Evolutionary conservation across 2,888 invertebrate genomes (phyloP), one percentile per base, ranked within the genome.

Genomic region (Mesoligia furuncula): DNA sequence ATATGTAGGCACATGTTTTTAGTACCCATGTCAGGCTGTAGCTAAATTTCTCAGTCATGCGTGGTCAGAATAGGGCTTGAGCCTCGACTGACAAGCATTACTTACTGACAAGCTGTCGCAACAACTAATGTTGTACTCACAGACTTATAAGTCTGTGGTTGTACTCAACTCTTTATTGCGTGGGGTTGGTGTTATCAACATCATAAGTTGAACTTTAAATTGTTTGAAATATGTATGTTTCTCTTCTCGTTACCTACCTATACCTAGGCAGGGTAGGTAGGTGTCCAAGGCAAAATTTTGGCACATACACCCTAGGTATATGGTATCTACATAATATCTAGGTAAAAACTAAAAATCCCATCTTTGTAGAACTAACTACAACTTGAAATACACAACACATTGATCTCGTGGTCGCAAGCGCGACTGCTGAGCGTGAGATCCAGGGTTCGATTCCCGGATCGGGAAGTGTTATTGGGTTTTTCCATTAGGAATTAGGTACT

Each of bases 1-100:
- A 79, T 66, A 81, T 71, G 57, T 81, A 76, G 67, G 73, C 65
- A 70, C 57, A 39, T 67, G 64, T 80, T 51, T 24, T 65, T 71
- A 80, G 66, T 39, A 83, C 83, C 86, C 83, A 77, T 77, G 85
- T 85, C 86, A 84, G 71, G 66, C 61, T 66, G 65, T 27, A 70
- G 70, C 68, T 70, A 75, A 74, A 85, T 77, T 79, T 62, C 64
- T 59, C 67, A 75, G 77, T 80, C 73, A 78, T 85, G 72, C 73
- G 64, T 79, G 80, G 87, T 76, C 77, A 62, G 69, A 79, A 73
- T 39, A 76, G 67, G 78, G 81, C 76, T 31, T 51, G 73, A 64
- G 78, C 77, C 76, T 42, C 42, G 42, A 42, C 73, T 75, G 65
- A 69, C 78, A 77, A 75, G 80, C 79, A 69, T 69, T 73, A 54